Base-by-base conservation (phyloP, 2,888 invertebrate species). In the Eilema sororculum region DNA sequence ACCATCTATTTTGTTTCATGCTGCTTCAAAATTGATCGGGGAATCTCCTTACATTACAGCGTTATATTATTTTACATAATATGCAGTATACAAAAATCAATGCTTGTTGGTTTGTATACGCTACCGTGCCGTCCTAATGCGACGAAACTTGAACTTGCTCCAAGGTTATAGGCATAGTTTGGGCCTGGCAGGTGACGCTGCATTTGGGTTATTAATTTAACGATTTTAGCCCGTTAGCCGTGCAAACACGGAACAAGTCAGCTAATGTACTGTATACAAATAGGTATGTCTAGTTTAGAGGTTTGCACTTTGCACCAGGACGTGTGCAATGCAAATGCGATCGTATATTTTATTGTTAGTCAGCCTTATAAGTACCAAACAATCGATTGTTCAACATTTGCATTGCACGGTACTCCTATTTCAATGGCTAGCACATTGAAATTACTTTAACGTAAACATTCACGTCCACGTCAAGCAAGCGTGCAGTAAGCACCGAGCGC, bases 341-440 rank as follows among this genome's bases (percentile, higher is more conserved):
- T 25, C 37, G 41, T 41, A 41, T 62, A 30, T 30, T 12, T 12
- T 22, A 4, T 46, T 24, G 30, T 57, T 33, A 9, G n/a, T 20
- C 33, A 33, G 9, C 64, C 64, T 52, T 68, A 57, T 57, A n/a
- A 12, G 62, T 57, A n/a, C 25, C 25, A 16, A 64, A 64, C 46
- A 64, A 59, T 68, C 33, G 64, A 64, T n/a, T 30, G 58, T 41
- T 57, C 41, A 64, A 41, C 46, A n/a, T 37, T 33, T 25, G 41
- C 22, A 30, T 28, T 58, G 24, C 4, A 12, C n/a, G 24, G 10
- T 22, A 37, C 37, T 62, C 13, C 22, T 24, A 33, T 33, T 22
- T 22, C 62, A 60, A 24, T 16, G n/a, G n/a, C 52, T 52, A 60
- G n/a, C 30, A 30, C 60, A 28, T 30, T 33, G n/a, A 8, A 60